Evolutionary conservation across 1,140 invertebrate genomes (phyloP).

Genomic region (Acromyrmex heyeri): DNA sequence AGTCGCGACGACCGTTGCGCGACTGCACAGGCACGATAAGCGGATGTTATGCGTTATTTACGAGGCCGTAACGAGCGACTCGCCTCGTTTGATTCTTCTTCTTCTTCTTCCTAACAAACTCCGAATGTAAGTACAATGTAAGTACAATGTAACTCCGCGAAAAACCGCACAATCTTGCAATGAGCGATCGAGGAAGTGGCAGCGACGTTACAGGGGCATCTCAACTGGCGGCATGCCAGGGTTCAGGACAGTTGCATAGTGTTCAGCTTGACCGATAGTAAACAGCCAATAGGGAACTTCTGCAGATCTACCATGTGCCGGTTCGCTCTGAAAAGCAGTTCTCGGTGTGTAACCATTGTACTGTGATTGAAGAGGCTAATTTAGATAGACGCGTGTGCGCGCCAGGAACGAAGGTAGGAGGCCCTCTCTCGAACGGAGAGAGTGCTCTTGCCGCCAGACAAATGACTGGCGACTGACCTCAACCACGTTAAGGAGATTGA

Average conservation of each 20-base stretch:
- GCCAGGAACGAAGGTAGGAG: slow-evolving; percentile 52
- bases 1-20: not conserved
- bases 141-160: not conserved
- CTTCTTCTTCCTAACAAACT: slow-evolving; percentile 68
- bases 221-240: slow-evolving; percentile 72
- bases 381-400: slow-evolving; percentile 71
- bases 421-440: slow-evolving; percentile 58
- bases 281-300: slow-evolving; percentile 75
- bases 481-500: slow-evolving; percentile 68
- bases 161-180: slow-evolving; percentile 59
- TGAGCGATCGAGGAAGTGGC: slow-evolving; percentile 57
- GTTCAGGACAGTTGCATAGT: slow-evolving; percentile 52
- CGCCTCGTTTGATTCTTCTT: slow-evolving; percentile 53
- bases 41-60: slow-evolving; percentile 50
- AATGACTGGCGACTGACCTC: slow-evolving; percentile 73
- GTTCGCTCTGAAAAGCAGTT: slow-evolving; percentile 70
- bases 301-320: slow-evolving; percentile 49
- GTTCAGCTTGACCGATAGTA: slow-evolving; percentile 53
- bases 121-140: slow-evolving; percentile 32
- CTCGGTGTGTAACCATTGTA: slow-evolving; percentile 73
- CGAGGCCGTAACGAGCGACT: slow-evolving; percentile 55
- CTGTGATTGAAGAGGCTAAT: slow-evolving; percentile 76
- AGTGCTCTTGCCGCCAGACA: slow-evolving; percentile 66
- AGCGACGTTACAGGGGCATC: slow-evolving; percentile 50
- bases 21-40: slow-evolving; percentile 34